These are phyloP conservation scores for Falco peregrinus DNA, from an alignment of 2,797 vertebrate species.

Conservation along the genomic window DNA sequence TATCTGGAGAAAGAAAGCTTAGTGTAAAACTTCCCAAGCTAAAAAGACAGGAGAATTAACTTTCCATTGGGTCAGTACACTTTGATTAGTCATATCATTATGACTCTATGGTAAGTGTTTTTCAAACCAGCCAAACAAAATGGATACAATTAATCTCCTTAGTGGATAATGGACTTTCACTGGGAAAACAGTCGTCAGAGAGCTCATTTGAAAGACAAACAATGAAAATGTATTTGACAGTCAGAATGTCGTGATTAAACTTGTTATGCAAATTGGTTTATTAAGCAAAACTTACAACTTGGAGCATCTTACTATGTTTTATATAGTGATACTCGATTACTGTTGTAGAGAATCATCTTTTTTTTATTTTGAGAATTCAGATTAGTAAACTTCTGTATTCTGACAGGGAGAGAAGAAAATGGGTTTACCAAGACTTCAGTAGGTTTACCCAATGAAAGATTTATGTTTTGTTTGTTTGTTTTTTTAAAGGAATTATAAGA, in stretches of 20 bases:
- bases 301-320: neutral
- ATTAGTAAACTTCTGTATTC: neutral
- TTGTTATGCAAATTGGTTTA: neutral
- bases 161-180: neutral
- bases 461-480: rapidly evolving
- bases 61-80: neutral
- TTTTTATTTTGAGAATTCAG: neutral
- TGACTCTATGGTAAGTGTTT: neutral
- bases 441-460: neutral
- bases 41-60: neutral
- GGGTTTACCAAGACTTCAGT: neutral
- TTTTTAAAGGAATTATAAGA: neutral
- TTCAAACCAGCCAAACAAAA: neutral
- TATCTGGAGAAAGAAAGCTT: neutral
- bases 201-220: neutral
- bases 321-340: neutral
- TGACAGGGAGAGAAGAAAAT: neutral
- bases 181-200: neutral
- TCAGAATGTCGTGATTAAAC: neutral
- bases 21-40: neutral
- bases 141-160: neutral
- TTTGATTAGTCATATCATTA: neutral
- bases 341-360: neutral
- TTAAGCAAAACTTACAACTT: neutral
- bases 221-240: neutral